Evolutionary conservation across 2,888 invertebrate species (phyloP), one percentile per base, ranked within the genome.

Genomic region (Maniola hyperantus): DNA sequence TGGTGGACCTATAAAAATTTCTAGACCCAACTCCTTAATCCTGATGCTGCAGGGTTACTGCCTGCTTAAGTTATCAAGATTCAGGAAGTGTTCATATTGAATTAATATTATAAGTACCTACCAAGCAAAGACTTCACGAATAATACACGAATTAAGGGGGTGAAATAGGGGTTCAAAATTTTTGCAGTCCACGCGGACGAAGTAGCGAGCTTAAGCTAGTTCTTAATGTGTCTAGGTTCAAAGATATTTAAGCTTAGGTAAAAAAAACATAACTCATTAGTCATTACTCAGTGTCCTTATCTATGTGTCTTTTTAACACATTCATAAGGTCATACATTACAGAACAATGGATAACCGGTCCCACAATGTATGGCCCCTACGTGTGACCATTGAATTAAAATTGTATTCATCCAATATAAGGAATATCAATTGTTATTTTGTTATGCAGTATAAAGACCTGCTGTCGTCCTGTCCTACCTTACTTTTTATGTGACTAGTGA

Each of bases 321-420:
- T 6, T 36, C 34, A 15, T 55, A 55, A 18, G 55, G 36, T 15
- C 15, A 36, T 36, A 15, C 55, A 15, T n/a, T 36, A 18, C 36
- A 42, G 42, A 42, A 57, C 57, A 55, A 55, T 55, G 10, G 54
- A 8, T n/a, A 18, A 2, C n/a, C 8, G 13, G 42, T 20, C 39
- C 20, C 11, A 36, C 55, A 18, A 53, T 53, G 51, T 33, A 33
- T 13, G 33, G 51, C 11, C 13, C 7, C 6, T 15, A 46, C 46
- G 46, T 46, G 46, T 46, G 15, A 46, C 15, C 15, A 46, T 46
- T 48, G 18, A 48, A 48, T 48, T 48, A 10, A 46, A 54, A n/a
- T 36, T 34, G 8, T 34, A 54, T 54, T 54, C 54, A 54, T 54
- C 26, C 33, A 34, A 34, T 34, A 54, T 34, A 54, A 34, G 54